Conservation (phyloP, 2,797 vertebrate species). For the Cuculus canorus region DNA sequence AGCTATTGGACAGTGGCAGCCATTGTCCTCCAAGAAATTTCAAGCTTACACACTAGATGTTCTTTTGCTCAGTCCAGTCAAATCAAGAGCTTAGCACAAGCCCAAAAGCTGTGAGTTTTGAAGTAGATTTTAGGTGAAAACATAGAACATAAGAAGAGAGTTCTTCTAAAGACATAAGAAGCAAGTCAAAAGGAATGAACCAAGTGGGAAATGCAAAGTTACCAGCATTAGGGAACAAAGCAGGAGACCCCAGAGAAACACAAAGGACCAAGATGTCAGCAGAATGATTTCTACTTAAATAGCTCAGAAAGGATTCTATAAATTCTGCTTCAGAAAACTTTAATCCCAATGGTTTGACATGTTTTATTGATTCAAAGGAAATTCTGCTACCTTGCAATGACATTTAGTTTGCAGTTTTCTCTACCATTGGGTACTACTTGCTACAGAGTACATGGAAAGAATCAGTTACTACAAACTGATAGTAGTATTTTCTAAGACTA, state of each 20-base stretch:
- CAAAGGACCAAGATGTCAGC: neutral
- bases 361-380: neutral
- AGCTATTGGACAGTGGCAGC: neutral
- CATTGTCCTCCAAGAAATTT: neutral
- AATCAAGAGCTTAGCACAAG: neutral
- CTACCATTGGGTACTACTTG: neutral
- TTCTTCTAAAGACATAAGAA: neutral
- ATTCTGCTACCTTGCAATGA: neutral
- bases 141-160: neutral
- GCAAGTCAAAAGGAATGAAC: conserved; percentile 11
- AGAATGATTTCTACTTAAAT: conserved; percentile 36
- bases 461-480: neutral
- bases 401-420: neutral
- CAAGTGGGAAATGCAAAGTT: neutral
- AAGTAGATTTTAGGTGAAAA: conserved; percentile 30
- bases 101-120: neutral
- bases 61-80: neutral
- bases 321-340: conserved; percentile 26
- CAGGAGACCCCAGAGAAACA: neutral
- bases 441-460: neutral
- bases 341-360: neutral
- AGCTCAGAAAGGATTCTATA: conserved; percentile 25
- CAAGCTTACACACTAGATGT: neutral
- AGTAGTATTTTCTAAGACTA: neutral
- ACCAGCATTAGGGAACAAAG: conserved; percentile 27